Conservation (phyloP, 2,888 invertebrate genomes). For the Automeris io region DNA sequence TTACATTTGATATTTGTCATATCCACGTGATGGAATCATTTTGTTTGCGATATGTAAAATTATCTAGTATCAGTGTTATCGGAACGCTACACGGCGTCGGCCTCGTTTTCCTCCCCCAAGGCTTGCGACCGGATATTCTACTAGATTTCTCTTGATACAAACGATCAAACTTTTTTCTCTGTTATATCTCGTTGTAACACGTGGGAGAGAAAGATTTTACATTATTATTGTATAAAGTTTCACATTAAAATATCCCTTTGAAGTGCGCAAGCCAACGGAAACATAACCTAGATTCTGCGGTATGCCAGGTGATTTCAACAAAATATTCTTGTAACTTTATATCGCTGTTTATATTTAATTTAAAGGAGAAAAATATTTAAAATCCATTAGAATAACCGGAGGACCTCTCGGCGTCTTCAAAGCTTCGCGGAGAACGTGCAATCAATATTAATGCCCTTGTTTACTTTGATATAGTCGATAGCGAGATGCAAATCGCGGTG, state of each 20-base stretch:
- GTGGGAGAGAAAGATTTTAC: conserved; percentile 40
- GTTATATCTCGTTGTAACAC: conserved; percentile 17
- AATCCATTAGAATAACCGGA: conserved; percentile 20
- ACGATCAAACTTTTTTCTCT: conserved; percentile 43
- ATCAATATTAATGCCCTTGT: conserved; percentile 73
- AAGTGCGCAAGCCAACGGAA: conserved; percentile 5
- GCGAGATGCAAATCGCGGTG: conserved; percentile 34
- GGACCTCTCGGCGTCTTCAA: conserved; percentile 48
- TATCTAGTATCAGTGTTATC: conserved; percentile 32
- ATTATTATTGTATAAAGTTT: conserved; percentile 22
- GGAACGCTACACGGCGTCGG: conserved; percentile 26
- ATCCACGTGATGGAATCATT: conserved; percentile 13
- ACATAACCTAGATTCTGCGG: neutral
- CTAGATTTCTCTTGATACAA: conserved; percentile 59
- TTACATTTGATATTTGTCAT: conserved; percentile 11
- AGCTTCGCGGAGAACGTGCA: conserved; percentile 59
- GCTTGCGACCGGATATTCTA: conserved; percentile 51
- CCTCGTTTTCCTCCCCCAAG: conserved; percentile 57
- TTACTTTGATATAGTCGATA: conserved; percentile 49
- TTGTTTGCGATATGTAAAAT: conserved; percentile 14
- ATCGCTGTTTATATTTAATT: neutral
- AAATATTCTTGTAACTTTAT: neutral
- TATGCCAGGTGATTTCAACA: neutral
- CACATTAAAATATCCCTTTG: conserved; percentile 24
- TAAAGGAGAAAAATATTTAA: neutral